phyloP scores from a whole-genome alignment of 2,113 vertebrate species.

The Piprites chloris region DNA sequence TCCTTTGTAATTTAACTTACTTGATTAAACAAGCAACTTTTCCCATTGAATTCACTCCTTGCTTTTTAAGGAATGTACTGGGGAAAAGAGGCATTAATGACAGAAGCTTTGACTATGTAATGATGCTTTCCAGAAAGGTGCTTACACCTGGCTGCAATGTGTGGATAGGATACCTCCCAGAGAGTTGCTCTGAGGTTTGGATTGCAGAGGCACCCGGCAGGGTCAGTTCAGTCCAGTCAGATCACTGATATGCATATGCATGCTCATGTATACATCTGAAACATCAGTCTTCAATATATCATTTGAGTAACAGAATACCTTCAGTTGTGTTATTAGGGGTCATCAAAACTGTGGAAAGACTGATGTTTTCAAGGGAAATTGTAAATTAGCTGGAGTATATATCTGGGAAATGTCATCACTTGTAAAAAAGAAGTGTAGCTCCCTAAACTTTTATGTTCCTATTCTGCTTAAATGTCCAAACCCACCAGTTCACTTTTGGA shows the following conservation, averaged over 20 bases:
- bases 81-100: neutral
- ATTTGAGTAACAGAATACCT: neutral
- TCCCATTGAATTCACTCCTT: neutral
- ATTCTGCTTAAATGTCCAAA: neutral
- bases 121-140: neutral
- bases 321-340: neutral
- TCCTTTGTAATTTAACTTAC: neutral
- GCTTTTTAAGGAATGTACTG: neutral
- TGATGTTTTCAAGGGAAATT: neutral
- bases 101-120: neutral
- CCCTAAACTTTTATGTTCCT: neutral
- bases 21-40: neutral
- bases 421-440: neutral
- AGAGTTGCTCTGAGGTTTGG: neutral
- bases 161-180: neutral
- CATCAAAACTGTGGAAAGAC: neutral
- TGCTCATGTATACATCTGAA: neutral
- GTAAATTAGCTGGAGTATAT: neutral
- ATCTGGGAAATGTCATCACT: neutral
- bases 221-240: neutral
- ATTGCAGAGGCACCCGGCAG: neutral
- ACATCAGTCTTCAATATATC: neutral
- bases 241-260: neutral
- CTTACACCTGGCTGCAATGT: slow-evolving; percentile 29
- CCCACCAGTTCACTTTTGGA: neutral